Base-by-base conservation (phyloP, 2,888 invertebrate genomes). In the Pachydiplax longipennis region DNA sequence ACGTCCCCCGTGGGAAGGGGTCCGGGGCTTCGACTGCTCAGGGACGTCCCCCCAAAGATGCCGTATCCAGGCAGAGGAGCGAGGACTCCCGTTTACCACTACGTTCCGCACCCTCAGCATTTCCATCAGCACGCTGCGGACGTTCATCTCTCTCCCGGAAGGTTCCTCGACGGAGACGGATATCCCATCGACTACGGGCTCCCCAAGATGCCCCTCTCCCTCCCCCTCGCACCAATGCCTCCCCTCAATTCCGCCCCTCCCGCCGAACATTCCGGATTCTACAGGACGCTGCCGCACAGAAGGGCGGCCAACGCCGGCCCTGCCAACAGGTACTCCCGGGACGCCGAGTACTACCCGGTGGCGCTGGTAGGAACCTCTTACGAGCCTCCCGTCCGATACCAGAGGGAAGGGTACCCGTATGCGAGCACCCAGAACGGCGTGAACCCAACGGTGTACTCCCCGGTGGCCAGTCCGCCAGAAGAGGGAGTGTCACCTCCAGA, bases 381-480 rank as follows among this genome's bases (percentile, higher is more conserved):
- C 91, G 92, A 95, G 92, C 93, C 94, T 92, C 94, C 95, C 90
- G 95, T 97, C 90, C 95, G 97, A 92, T 97, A 97, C 93, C 97
- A 97, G 6, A 96, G 96, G 91, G 97, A 97, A 92, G 97, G 97
- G 13, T 97, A 97, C 93, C 97, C 97, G 0, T 95, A 96, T 90
- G 90, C 95, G 95, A 91, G 94, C 94, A 80, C 95, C 94, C 92
- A 94, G 61, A 91, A 22, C 92, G 6, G 92, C 92, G 40, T 92
- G 93, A 15, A 92, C 93, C n/a, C 92, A 92, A 44, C 92, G 92
- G 92, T 93, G 48, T 93, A 93, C 81, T 92, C 93, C 25, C 93
- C 93, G 44, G 92, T 92, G 80, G 25, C 73, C 12, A 83, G 53
- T 13, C 83, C 83, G 15, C 53, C 53, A 0, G 82, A 48, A 25